Conservation (phyloP, 1,140 invertebrate genomes). For the Conus ventricosus region DNA sequence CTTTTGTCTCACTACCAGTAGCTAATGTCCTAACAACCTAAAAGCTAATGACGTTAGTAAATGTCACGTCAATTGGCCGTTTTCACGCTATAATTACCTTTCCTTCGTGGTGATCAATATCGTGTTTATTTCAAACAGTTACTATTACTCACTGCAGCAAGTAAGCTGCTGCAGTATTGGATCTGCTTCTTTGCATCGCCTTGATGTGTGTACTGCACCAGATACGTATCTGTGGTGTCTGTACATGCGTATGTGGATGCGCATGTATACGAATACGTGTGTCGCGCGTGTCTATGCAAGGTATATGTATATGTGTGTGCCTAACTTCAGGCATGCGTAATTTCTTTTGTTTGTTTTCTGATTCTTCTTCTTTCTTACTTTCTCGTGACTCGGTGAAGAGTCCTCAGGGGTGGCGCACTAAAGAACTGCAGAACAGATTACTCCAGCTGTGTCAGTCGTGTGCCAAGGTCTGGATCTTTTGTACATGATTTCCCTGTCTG, state of each 20-base stretch:
- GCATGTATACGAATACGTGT: neutral
- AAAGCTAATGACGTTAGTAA: too few species aligned
- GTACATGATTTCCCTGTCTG: neutral
- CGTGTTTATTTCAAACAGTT: too few species aligned
- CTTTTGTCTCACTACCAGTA: too few species aligned
- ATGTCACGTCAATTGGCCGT: too few species aligned
- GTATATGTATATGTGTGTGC: neutral
- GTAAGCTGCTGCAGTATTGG: neutral
- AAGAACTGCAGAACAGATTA: neutral
- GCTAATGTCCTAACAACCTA: too few species aligned
- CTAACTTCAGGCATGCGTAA: neutral
- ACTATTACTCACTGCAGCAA: too few species aligned
- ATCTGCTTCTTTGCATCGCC: neutral
- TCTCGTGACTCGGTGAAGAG: neutral
- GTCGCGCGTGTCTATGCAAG: neutral
- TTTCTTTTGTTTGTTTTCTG: neutral
- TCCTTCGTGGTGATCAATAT: too few species aligned
- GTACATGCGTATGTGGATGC: neutral
- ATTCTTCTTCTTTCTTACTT: neutral
- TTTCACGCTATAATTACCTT: too few species aligned
- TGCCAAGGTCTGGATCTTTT: neutral
- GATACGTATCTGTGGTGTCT: neutral
- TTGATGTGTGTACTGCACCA: neutral
- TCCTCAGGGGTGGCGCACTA: neutral
- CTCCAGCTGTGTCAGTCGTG: neutral